Conservation (phyloP, 2,797 vertebrate genomes). For the Odontamblyopus rebecca region DNA sequence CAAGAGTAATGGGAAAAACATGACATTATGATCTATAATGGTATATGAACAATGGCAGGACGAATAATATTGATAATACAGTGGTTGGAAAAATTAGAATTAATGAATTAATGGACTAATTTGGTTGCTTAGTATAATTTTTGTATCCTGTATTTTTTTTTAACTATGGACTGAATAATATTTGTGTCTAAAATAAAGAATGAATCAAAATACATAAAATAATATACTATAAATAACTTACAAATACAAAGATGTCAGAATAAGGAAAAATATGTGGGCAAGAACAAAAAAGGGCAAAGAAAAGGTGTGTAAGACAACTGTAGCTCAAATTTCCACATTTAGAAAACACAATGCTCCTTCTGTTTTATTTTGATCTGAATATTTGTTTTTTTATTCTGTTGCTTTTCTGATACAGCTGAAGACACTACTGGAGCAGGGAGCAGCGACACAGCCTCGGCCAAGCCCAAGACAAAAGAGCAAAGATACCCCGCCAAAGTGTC, state of each 20-base stretch:
- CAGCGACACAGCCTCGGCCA: slow-evolving; percentile 7
- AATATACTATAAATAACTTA: no score
- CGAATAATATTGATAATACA: no score
- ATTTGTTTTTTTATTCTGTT: neutral
- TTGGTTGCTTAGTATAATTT: no score
- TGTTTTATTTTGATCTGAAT: neutral
- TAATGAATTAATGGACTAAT: no score
- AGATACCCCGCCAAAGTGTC: slow-evolving; percentile 13
- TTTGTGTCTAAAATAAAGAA: no score
- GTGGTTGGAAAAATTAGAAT: no score
- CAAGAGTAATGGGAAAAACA: neutral
- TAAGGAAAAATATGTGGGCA: neutral
- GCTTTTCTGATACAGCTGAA: slow-evolving; percentile 1
- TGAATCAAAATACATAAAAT: no score
- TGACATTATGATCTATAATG: no score
- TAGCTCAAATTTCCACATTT: neutral
- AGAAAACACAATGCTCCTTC: neutral
- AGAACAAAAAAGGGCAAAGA: neutral
- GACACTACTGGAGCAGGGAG: slow-evolving; percentile 7
- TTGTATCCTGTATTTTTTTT: no score
- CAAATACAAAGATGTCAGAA: neutral
- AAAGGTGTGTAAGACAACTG: neutral
- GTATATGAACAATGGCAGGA: no score
- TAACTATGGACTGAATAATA: no score
- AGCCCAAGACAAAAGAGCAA: slow-evolving; percentile 30